phyloP scores from a whole-genome alignment of 2,113 vertebrate genomes.

The Pandion haliaetus region DNA sequence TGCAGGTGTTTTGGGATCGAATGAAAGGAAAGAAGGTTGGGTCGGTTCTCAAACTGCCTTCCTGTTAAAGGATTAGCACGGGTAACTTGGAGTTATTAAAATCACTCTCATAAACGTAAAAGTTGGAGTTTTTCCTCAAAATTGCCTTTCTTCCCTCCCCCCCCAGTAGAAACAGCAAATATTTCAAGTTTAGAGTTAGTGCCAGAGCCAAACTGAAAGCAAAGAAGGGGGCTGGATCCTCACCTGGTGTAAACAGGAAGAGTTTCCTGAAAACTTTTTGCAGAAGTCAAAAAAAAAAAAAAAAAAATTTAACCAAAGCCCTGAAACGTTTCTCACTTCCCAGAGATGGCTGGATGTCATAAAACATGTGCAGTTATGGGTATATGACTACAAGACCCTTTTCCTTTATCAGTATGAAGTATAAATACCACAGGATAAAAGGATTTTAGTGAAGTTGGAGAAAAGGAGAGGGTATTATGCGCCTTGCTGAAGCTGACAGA shows the following conservation, averaged over 20 bases:
- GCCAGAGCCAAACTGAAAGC: neutral
- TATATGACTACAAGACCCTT: neutral
- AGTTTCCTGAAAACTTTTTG: neutral
- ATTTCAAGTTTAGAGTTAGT: neutral
- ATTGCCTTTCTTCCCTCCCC: neutral
- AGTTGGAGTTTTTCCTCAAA: neutral
- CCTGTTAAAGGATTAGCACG: constrained; percentile 55
- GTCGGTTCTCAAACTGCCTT: constrained; percentile 54
- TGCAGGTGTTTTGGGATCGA: constrained; percentile 81
- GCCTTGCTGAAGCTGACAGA: neutral
- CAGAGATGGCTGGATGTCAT: neutral
- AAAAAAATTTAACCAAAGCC: neutral
- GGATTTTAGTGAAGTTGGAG: neutral
- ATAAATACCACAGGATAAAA: neutral
- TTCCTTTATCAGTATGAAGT: neutral
- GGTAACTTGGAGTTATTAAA: constrained; percentile 16
- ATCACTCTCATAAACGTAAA: constrained; percentile 24
- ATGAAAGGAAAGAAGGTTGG: constrained; percentile 56
- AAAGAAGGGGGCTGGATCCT: neutral
- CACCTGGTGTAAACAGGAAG: constrained; percentile 32
- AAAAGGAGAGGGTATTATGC: neutral
- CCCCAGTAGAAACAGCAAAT: neutral
- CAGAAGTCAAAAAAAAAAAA: neutral
- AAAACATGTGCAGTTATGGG: rapidly evolving
- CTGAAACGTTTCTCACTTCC: neutral